These are phyloP conservation scores for Sminthurinus signatus DNA, from an alignment of 1,140 invertebrate genomes.

Conservation along the genomic window DNA sequence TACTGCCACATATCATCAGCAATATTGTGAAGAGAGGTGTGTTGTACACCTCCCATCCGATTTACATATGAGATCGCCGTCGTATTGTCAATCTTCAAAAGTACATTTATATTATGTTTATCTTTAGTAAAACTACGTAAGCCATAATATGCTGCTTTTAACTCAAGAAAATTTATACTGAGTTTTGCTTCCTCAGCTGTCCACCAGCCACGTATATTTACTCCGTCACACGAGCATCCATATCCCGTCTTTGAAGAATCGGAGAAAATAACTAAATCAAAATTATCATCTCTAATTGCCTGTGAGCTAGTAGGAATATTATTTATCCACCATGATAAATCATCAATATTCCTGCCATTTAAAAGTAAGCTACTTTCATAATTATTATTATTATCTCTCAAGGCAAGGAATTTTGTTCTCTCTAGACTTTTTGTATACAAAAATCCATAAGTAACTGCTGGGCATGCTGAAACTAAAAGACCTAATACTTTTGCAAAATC, in stretches of 20 bases:
- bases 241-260: slow-evolving; percentile 11
- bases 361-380: slow-evolving; percentile 6
- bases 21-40: background rate
- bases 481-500: too few relatives aligned
- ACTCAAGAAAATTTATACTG: slow-evolving; percentile 26
- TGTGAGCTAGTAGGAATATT: background rate
- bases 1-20: slow-evolving; percentile 7
- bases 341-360: background rate
- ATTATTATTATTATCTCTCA: background rate
- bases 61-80: slow-evolving; percentile 26
- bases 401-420: background rate
- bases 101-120: slow-evolving; percentile 4
- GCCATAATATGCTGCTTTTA: slow-evolving; percentile 13
- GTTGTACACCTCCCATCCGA: slow-evolving; percentile 6
- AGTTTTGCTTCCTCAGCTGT: background rate
- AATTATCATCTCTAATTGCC: background rate
- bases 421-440: slow-evolving; percentile 25
- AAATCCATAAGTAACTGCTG: slow-evolving; percentile 6
- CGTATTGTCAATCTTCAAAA: slow-evolving; percentile 17
- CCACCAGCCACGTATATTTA: slow-evolving; percentile 4
- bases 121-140: slow-evolving; percentile 1
- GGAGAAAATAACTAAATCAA: background rate
- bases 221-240: background rate
- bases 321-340: slow-evolving; percentile 21
- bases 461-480: slow-evolving; percentile 3